Conservation (phyloP, 2,797 vertebrate species). For the Sebastes umbrosus region DNA sequence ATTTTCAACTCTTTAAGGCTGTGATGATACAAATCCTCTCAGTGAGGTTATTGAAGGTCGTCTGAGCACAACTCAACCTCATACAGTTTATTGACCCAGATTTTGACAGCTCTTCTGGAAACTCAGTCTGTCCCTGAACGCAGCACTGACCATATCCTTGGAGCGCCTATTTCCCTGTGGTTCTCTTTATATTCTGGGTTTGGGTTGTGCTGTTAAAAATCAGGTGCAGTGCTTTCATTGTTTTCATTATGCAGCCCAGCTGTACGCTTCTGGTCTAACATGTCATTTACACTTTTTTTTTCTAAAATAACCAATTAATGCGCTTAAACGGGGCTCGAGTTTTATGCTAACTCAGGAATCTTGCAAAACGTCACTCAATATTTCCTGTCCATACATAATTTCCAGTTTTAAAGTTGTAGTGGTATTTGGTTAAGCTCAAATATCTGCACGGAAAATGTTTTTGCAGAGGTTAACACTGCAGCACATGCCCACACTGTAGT, state of each 20-base stretch:
- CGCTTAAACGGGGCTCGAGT: slow-evolving; percentile 46
- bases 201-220: slow-evolving; percentile 31
- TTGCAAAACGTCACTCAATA: slow-evolving; percentile 66
- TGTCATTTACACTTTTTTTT: slow-evolving; percentile 15
- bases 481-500: slow-evolving; percentile 13
- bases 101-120: slow-evolving; percentile 44
- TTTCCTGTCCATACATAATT: slow-evolving; percentile 70
- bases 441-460: slow-evolving; percentile 66
- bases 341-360: slow-evolving; percentile 70
- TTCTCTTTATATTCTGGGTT: slow-evolving; percentile 26
- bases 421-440: slow-evolving; percentile 73
- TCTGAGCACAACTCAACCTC: not conserved
- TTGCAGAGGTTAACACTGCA: slow-evolving; percentile 48
- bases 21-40: not conserved
- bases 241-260: slow-evolving; percentile 40
- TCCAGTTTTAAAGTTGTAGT: slow-evolving; percentile 55
- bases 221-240: slow-evolving; percentile 43
- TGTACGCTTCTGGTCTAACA: slow-evolving; percentile 16
- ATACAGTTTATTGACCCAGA: slow-evolving; percentile 1
- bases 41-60: slow-evolving; percentile 4
- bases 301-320: slow-evolving; percentile 71
- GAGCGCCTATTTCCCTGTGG: slow-evolving; percentile 24
- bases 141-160: slow-evolving; percentile 16
- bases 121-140: slow-evolving; percentile 29
- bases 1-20: not conserved